phyloP scores from a whole-genome alignment of 92 coral and sea anemone genomes.

The Ricordea florida region DNA sequence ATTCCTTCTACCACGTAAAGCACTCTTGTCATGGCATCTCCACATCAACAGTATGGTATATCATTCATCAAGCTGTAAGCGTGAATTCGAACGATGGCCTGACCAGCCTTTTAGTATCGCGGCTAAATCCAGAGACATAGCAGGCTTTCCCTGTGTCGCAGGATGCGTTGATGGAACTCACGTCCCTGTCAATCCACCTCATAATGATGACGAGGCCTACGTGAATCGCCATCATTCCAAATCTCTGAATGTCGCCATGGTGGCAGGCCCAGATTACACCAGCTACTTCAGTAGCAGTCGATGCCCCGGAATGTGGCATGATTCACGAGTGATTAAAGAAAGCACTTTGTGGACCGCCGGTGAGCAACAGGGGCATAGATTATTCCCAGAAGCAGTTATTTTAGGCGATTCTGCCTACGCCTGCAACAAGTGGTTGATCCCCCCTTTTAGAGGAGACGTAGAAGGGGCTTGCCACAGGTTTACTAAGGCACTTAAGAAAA shows the following conservation, averaged over 20 bases:
- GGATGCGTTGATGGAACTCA: slow-evolving; percentile 26
- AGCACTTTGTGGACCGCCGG: slow-evolving; percentile 20
- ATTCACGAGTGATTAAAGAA: slow-evolving; percentile 22
- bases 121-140: slow-evolving; percentile 7
- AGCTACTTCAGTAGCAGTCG: slow-evolving; percentile 17
- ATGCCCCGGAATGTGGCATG: slow-evolving; percentile 18
- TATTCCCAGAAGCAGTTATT: slow-evolving; percentile 17
- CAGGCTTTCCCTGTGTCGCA: slow-evolving; percentile 6
- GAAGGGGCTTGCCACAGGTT: slow-evolving; percentile 2
- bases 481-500: no score
- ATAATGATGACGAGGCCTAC: slow-evolving; percentile 15
- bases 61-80: no score
- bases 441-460: slow-evolving; percentile 23
- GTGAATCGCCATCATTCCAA: slow-evolving; percentile 36
- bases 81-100: no score
- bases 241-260: slow-evolving; percentile 33
- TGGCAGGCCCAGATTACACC: slow-evolving; percentile 12
- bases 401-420: slow-evolving; percentile 15
- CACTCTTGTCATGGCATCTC: no score
- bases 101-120: no score
- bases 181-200: slow-evolving; percentile 10
- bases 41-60: no score
- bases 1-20: no score
- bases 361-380: slow-evolving; percentile 18
- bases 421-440: slow-evolving; percentile 30